phyloP scores from a whole-genome alignment of 2,113 vertebrate genomes.

The Lampris incognitus region DNA sequence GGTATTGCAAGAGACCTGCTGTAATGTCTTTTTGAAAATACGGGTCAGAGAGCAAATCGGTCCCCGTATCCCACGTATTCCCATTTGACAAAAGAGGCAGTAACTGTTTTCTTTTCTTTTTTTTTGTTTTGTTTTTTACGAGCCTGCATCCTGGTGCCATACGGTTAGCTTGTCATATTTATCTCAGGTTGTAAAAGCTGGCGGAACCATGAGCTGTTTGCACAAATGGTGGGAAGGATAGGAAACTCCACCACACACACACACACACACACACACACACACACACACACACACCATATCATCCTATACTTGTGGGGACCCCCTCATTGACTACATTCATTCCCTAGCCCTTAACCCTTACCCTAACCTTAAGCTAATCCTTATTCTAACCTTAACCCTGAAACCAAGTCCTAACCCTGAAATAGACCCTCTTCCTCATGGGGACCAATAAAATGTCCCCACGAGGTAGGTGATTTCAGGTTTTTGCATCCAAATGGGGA shows the following conservation, averaged over 20 bases:
- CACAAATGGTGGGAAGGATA: constrained; percentile 38
- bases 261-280: neutral
- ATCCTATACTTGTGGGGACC: no score
- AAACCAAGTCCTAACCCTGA: no score
- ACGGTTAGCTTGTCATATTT: constrained; percentile 66
- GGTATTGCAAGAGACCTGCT: constrained; percentile 26
- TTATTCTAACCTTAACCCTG: no score
- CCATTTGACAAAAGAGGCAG: constrained; percentile 41
- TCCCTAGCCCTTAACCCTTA: no score
- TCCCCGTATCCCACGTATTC: constrained; percentile 30
- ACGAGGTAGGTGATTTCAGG: no score
- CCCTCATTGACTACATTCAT: no score
- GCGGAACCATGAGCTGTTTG: constrained; percentile 46
- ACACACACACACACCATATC: no score
- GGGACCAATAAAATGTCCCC: no score
- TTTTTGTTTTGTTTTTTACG: neutral
- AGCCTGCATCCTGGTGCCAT: constrained; percentile 31
- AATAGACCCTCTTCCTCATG: no score
- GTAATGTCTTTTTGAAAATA: no score
- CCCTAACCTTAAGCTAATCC: no score
- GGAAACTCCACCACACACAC: constrained; percentile 19
- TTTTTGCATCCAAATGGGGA: no score
- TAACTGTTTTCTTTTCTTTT: constrained; percentile 1
- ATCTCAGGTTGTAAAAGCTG: constrained; percentile 49
- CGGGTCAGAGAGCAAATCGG: constrained; percentile 34